Percentiles rank a stretch among this genome's conserved stretches.
These are phyloP conservation scores for Sebastolobus altivelis DNA, from an alignment of 2,797 vertebrate genomes.

Conservation along the genomic window DNA sequence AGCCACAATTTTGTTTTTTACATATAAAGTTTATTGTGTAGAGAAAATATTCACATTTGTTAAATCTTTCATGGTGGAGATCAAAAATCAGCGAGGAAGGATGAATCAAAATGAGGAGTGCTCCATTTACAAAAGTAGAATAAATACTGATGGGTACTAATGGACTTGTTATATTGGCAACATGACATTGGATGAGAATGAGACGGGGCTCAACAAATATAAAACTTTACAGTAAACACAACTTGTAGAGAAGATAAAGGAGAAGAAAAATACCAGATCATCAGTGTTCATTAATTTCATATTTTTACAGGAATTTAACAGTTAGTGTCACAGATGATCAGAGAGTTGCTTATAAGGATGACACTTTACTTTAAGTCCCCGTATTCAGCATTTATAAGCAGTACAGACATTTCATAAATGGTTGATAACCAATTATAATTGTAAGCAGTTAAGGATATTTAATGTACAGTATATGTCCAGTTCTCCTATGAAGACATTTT, in stretches of 20 bases:
- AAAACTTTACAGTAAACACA: conserved; percentile 28
- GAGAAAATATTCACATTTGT: conserved; percentile 55
- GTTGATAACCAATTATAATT: not conserved
- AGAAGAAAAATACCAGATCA: conserved; percentile 22
- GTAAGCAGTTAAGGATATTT: not conserved
- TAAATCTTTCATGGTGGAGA: conserved; percentile 24
- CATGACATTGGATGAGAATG: not conserved
- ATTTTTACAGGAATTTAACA: conserved; percentile 40
- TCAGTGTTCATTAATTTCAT: conserved; percentile 1
- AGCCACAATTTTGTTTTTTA: conserved; percentile 19
- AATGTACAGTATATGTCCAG: not conserved
- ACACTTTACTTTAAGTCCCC: not conserved
- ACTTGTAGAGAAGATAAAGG: conserved; percentile 7
- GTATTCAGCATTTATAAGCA: not conserved
- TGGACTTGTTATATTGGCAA: conserved; percentile 20
- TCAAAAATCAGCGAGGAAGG: conserved; percentile 5
- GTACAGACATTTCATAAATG: not conserved
- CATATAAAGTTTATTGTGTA: conserved; percentile 62
- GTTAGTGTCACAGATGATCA: conserved; percentile 14
- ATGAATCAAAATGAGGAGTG: conserved; percentile 11
- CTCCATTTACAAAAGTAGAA: conserved; percentile 38
- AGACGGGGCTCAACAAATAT: not conserved
- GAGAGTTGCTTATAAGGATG: no score
- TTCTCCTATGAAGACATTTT: not conserved
- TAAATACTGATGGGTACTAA: conserved; percentile 49